phyloP scores from a whole-genome alignment of 2,797 vertebrate genomes.

The Phrynocephalus vlangalii region DNA sequence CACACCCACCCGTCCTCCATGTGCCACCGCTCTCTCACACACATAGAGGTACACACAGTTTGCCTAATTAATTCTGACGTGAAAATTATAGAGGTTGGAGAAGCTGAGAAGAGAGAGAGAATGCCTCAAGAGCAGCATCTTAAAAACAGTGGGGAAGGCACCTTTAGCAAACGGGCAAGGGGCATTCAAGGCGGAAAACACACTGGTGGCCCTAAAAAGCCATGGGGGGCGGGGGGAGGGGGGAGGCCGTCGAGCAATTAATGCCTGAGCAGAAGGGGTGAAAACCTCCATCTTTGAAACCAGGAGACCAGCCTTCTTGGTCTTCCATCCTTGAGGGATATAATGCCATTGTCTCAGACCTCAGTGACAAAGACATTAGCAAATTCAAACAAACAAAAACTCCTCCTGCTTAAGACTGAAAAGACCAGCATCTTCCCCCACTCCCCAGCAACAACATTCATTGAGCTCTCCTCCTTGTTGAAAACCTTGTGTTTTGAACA shows the following conservation, averaged over 20 bases:
- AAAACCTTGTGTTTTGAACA: no score
- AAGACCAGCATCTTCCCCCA: no score
- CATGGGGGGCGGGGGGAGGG: no score
- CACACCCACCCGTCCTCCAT: no score
- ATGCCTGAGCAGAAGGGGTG: neutral
- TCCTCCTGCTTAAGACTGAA: no score
- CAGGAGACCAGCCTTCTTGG: no score
- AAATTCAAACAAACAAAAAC: no score
- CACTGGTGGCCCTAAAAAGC: neutral
- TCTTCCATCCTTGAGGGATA: no score
- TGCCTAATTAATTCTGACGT: slow-evolving; percentile 29
- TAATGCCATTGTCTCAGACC: no score
- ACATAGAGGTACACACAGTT: neutral
- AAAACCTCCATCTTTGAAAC: neutral
- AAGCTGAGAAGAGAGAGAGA: neutral
- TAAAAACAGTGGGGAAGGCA: neutral
- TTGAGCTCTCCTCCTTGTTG: no score
- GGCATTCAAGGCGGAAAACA: neutral
- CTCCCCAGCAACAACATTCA: no score
- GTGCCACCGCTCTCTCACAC: neutral
- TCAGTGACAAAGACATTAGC: no score
- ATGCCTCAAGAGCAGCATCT: neutral
- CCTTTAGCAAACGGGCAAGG: neutral
- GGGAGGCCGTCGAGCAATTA: neutral
- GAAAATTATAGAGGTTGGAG: slow-evolving; percentile 51